These are phyloP conservation scores for Ochlodes sylvanus DNA, from an alignment of 2,888 invertebrate species.

Conservation along the genomic window DNA sequence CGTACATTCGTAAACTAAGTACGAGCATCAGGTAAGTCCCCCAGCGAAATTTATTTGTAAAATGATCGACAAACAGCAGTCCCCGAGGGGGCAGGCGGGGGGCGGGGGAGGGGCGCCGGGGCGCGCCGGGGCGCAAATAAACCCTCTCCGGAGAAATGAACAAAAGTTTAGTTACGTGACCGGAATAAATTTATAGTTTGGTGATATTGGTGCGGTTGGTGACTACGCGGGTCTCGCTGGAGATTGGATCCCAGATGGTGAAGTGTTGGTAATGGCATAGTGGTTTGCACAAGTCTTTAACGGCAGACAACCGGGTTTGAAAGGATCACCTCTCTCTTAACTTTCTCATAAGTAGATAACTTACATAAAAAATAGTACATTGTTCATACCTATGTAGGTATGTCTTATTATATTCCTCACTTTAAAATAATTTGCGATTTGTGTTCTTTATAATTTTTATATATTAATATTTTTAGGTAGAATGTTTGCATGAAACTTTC, in stretches of 20 bases:
- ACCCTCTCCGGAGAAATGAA: conserved; percentile 51
- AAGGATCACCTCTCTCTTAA: too few relatives aligned
- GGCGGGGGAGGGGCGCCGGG: background rate
- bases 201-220: conserved; percentile 28
- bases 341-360: too few relatives aligned
- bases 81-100: conserved; percentile 44
- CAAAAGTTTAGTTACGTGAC: conserved; percentile 50
- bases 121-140: conserved; percentile 46
- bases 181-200: conserved; percentile 40
- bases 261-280: background rate
- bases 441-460: too few relatives aligned
- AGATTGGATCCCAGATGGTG: background rate
- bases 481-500: too few relatives aligned
- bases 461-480: too few relatives aligned
- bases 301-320: too few relatives aligned
- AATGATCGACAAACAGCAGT: conserved; percentile 74
- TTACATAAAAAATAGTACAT: too few relatives aligned
- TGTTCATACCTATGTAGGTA: too few relatives aligned
- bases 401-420: too few relatives aligned
- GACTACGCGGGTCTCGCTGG: conserved; percentile 10
- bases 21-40: conserved; percentile 47
- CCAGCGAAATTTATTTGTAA: conserved; percentile 70
- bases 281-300: background rate
- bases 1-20: conserved; percentile 46
- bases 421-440: too few relatives aligned